phyloP scores from a whole-genome alignment of 2,113 vertebrate genomes.

The Anarrhichthys ocellatus region DNA sequence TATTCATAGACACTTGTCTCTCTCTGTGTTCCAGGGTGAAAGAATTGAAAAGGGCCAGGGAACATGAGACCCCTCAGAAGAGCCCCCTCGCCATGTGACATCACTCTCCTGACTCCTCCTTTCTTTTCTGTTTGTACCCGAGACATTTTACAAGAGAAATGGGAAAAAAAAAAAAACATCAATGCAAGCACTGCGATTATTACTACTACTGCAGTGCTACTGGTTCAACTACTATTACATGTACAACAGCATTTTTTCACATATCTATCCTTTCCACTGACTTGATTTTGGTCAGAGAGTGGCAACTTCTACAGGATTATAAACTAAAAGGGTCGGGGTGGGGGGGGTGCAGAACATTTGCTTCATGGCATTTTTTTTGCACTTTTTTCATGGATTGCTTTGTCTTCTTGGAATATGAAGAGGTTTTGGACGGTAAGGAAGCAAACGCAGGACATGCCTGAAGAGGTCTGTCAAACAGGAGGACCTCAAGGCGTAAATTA shows the following conservation, averaged over 20 bases:
- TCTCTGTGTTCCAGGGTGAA: constrained; percentile 94
- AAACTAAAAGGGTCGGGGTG: constrained; percentile 66
- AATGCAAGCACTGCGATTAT: constrained; percentile 89
- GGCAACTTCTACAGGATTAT: constrained; percentile 75
- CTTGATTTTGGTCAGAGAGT: constrained; percentile 78
- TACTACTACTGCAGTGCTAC: constrained; percentile 74
- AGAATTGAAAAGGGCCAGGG: constrained; percentile 99
- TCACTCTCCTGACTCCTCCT: constrained; percentile 95
- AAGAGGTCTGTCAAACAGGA: constrained; percentile 47
- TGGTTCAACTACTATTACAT: constrained; percentile 77
- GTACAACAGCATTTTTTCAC: constrained; percentile 79
- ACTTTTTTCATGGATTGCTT: constrained; percentile 86
- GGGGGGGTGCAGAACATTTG: constrained; percentile 78
- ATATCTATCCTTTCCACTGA: constrained; percentile 81
- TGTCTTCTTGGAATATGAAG: constrained; percentile 66
- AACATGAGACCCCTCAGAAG: constrained; percentile 96
- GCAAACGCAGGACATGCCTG: constrained; percentile 47
- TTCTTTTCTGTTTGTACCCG: constrained; percentile 93
- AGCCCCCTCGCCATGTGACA: constrained; percentile 98
- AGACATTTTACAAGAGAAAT: constrained; percentile 93
- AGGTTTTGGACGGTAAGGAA: constrained; percentile 56
- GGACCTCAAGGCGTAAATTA: constrained; percentile 52
- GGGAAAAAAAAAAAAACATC: constrained; percentile 66
- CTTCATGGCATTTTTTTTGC: constrained; percentile 86
- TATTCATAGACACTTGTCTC: constrained; percentile 32